Percentiles rank a stretch among this genome's conserved stretches.
phyloP scores from a whole-genome alignment of 2,888 invertebrate species.

The Idaea biselata region DNA sequence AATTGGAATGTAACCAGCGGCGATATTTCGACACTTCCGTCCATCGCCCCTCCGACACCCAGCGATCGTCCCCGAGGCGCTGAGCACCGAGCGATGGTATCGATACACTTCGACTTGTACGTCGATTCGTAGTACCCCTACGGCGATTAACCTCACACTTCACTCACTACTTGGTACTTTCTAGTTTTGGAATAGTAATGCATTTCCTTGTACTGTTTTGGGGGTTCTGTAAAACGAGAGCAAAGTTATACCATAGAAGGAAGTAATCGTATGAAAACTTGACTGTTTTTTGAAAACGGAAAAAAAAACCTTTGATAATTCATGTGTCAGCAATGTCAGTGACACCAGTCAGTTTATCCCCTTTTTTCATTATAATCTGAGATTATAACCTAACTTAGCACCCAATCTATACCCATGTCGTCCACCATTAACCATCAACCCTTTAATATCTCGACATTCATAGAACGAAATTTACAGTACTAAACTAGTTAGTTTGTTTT shows the following conservation, averaged over 20 bases:
- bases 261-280: too few relatives aligned
- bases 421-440: too few relatives aligned
- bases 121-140: not conserved
- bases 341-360: too few relatives aligned
- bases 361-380: too few relatives aligned
- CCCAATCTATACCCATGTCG: too few relatives aligned
- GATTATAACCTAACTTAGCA: too few relatives aligned
- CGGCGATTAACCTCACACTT: not conserved
- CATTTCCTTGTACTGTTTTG: not conserved
- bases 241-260: not conserved
- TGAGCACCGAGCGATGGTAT: not conserved
- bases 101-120: not conserved
- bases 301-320: too few relatives aligned
- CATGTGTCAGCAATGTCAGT: too few relatives aligned
- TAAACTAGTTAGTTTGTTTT: too few relatives aligned
- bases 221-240: not conserved
- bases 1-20: not conserved
- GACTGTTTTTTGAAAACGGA: too few relatives aligned
- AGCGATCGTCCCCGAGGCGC: not conserved
- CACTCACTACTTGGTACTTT: not conserved
- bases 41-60: not conserved
- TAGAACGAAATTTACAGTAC: too few relatives aligned
- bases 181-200: constrained; percentile 11
- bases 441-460: too few relatives aligned
- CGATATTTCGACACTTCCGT: not conserved